These are phyloP conservation scores for Drosophila stalkeri DNA, from an alignment of 2,888 invertebrate genomes.

Conservation along the genomic window DNA sequence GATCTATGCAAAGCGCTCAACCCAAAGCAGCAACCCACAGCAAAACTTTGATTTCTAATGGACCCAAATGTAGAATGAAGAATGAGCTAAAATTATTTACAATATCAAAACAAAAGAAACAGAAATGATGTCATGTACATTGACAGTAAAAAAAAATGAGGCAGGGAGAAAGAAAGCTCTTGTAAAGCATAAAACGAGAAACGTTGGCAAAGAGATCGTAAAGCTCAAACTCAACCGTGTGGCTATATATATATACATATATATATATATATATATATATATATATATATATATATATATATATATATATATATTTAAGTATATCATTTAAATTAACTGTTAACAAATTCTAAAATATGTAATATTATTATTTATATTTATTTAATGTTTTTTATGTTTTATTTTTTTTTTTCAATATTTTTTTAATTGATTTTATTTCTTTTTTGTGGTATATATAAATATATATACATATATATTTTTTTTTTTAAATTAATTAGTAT, in stretches of 20 bases:
- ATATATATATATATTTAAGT: neutral
- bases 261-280: neutral
- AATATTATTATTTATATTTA: neutral
- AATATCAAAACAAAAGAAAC: neutral
- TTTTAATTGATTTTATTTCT: too few species aligned
- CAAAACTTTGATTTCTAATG: slow-evolving; percentile 3
- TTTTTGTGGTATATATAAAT: too few species aligned
- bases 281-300: neutral
- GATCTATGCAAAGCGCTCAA: neutral
- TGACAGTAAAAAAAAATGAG: neutral
- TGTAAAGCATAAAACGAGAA: slow-evolving; percentile 17
- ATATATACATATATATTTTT: too few species aligned
- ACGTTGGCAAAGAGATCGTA: neutral
- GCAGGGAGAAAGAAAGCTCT: slow-evolving; percentile 35
- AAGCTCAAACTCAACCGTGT: neutral
- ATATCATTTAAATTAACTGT: neutral
- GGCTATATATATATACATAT: neutral
- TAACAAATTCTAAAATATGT: neutral
- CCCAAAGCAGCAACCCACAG: neutral
- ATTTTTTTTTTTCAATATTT: neutral
- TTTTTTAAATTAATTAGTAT: neutral
- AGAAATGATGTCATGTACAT: slow-evolving; percentile 54
- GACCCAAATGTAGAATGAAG: slow-evolving; percentile 7
- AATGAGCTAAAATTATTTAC: slow-evolving; percentile 17
- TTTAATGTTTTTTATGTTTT: neutral